Evolutionary conservation across 2,888 invertebrate species (phyloP), one percentile per base, ranked within the genome.

Genomic region (Xanthia togata): DNA sequence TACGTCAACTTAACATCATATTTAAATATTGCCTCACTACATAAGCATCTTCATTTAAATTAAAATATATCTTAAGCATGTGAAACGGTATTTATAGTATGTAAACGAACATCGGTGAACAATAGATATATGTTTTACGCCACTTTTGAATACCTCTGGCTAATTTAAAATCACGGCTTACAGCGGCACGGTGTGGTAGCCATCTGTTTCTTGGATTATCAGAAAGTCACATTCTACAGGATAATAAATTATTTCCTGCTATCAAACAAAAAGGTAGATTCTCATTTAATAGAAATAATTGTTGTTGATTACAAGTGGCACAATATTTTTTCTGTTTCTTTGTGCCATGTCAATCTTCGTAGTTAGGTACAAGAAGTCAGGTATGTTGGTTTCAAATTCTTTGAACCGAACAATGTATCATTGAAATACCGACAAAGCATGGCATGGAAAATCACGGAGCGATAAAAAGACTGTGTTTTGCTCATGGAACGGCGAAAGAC

Each of bases 1-100:
- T 79, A 83, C 79, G 83, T 86, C 80, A 86, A 23, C 62, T 35
- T 20, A 23, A 62, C 70, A 70, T 63, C 59, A 62, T 62, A 74
- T 83, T 83, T 77, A 83, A 74, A 74, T 70, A 84, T 84, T 86
- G 69, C 85, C 81, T 90, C 89, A 89, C 60, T 71, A 60, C 50
- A 50, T 65, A 87, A 86, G 76, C 79, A 89, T 90, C 82, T 84
- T 78, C 82, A 88, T 90, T 86, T 87, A 65, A 85, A 82, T 87
- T 86, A 75, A 83, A 86, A 86, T 85, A 62, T 69, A 70, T 35
- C 73, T 70, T 81, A 69, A 74, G 74, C 26, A 70, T 81, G 67
- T 53, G 47, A 70, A 78, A 76, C 77, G 77, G 80, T 82, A 77
- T 82, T 77, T 57, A 76, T 83, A 72, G 73, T 70, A 80, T 60